These are phyloP conservation scores for Orthonychiurus folsomi DNA, from an alignment of 2,888 invertebrate genomes.

Conservation along the genomic window DNA sequence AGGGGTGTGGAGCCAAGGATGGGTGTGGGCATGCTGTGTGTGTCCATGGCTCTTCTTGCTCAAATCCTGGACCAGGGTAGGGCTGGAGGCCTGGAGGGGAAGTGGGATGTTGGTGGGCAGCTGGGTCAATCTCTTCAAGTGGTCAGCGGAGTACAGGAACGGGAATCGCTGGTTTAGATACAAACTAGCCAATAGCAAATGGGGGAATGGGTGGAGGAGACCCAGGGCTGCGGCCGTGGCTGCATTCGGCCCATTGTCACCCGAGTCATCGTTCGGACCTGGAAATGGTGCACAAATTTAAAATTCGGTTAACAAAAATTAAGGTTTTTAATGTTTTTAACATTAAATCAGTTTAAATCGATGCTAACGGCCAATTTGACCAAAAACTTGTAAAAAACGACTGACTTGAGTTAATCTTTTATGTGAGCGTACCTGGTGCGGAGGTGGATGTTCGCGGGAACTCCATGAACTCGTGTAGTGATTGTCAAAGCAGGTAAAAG, in stretches of 20 bases:
- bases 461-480: too few relatives aligned
- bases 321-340: too few relatives aligned
- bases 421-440: too few relatives aligned
- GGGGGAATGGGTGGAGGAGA: neutral
- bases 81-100: neutral
- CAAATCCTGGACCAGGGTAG: slow-evolving; percentile 1
- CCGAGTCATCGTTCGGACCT: neutral
- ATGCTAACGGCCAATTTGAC: too few relatives aligned
- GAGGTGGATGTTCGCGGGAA: too few relatives aligned
- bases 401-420: too few relatives aligned
- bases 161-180: slow-evolving; percentile 3
- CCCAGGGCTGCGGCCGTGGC: slow-evolving; percentile 2
- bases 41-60: neutral
- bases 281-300: too few relatives aligned
- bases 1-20: neutral
- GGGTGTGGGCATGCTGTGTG: neutral
- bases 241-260: neutral
- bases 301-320: too few relatives aligned
- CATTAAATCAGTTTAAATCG: too few relatives aligned
- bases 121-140: neutral
- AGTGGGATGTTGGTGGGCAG: neutral
- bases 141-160: neutral
- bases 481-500: too few relatives aligned
- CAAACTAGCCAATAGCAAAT: neutral
- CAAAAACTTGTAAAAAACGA: too few relatives aligned